phyloP scores from a whole-genome alignment of 2,797 vertebrate genomes.

The Oreonectes daqikongensis region DNA sequence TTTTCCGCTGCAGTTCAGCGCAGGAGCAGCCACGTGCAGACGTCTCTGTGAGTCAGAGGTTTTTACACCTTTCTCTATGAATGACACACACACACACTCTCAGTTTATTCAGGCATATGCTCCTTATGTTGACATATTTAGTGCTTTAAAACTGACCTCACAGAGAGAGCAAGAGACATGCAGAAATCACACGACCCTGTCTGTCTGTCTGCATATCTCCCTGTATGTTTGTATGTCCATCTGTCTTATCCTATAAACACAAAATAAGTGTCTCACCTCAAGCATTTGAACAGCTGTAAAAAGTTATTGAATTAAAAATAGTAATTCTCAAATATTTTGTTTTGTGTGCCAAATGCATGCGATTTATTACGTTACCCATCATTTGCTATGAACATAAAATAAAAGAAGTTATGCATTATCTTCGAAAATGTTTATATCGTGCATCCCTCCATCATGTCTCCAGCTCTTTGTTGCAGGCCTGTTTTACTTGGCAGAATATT shows the following conservation, averaged over 20 bases:
- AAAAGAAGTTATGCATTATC: not conserved
- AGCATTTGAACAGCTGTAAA: too few relatives aligned
- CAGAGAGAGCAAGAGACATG: slow-evolving; percentile 46
- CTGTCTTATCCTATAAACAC: not conserved
- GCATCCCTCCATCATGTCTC: not conserved
- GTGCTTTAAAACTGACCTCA: slow-evolving; percentile 73
- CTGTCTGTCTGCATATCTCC: slow-evolving; percentile 56
- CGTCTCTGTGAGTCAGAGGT: slow-evolving; percentile 95
- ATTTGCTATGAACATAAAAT: not conserved
- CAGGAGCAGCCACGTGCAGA: slow-evolving; percentile 89
- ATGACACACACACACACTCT: slow-evolving; percentile 72
- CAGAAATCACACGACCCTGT: slow-evolving; percentile 27
- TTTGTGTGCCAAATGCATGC: too few relatives aligned
- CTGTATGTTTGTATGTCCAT: too few relatives aligned
- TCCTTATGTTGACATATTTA: slow-evolving; percentile 71
- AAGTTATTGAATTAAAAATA: too few relatives aligned
- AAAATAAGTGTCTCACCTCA: not conserved
- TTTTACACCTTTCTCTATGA: slow-evolving; percentile 91
- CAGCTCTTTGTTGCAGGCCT: slow-evolving; percentile 48
- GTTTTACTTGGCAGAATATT: slow-evolving; percentile 68
- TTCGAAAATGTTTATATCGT: not conserved
- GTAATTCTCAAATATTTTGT: too few relatives aligned
- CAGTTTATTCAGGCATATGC: slow-evolving; percentile 60
- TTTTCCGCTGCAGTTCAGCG: slow-evolving; percentile 86
- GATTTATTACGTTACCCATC: not conserved